Evolutionary conservation across 2,888 invertebrate species (phyloP).

Genomic region (Slavum lentiscoides): DNA sequence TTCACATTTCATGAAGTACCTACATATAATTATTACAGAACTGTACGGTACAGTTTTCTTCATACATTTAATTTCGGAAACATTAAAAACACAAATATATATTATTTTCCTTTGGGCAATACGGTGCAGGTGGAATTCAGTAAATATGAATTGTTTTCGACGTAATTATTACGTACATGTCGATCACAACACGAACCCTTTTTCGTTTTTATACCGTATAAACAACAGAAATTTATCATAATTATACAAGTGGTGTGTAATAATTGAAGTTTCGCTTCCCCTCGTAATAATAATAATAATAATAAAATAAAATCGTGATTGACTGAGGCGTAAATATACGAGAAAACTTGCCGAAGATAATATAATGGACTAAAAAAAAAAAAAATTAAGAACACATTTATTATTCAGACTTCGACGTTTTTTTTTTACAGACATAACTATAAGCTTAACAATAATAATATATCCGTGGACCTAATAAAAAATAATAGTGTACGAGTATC

Average conservation of each 20-base stretch:
- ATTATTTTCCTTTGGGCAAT: slow-evolving; percentile 23
- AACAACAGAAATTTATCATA: slow-evolving; percentile 17
- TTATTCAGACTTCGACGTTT: neutral
- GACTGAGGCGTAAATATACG: slow-evolving; percentile 35
- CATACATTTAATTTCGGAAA: neutral
- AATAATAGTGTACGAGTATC: no score
- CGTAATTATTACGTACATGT: slow-evolving; percentile 44
- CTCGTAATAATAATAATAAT: neutral
- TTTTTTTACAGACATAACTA: no score
- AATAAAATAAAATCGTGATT: slow-evolving; percentile 36
- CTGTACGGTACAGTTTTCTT: no score
- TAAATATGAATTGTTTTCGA: slow-evolving; percentile 45
- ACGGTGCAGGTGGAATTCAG: slow-evolving; percentile 23
- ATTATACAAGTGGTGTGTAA: slow-evolving; percentile 39
- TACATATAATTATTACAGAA: no score
- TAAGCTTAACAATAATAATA: no score
- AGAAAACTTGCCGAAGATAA: slow-evolving; percentile 16
- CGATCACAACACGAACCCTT: slow-evolving; percentile 44
- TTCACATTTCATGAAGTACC: no score
- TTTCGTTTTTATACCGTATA: slow-evolving; percentile 24
- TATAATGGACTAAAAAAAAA: slow-evolving; percentile 9
- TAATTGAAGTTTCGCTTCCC: slow-evolving; percentile 23
- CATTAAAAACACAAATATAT: slow-evolving; percentile 1
- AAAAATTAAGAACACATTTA: neutral
- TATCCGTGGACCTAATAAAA: no score